Base-by-base conservation (phyloP, 2,113 vertebrate genomes). In the Damaliscus lunatus region DNA sequence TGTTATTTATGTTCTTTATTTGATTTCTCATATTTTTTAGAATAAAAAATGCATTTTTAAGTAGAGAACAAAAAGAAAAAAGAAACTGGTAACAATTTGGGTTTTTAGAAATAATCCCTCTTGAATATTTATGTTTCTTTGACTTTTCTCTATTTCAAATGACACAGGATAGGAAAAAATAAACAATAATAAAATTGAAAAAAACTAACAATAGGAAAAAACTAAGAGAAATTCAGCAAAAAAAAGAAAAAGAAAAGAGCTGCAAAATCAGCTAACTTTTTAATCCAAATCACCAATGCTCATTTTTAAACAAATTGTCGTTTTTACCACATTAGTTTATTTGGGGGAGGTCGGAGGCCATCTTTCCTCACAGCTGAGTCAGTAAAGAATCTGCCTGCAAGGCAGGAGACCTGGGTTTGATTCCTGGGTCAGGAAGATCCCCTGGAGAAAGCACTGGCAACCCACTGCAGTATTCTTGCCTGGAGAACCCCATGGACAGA, bases 101-200 rank as follows among this genome's bases (percentile, higher is more conserved):
- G 6, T 50, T 4, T 7, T n/a, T 25, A 11, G 52, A n/a, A 2
- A 16, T 1, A 14, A 33, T 15, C n/a, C 19, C 13, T 6, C 46
- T 21, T 16, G 53, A 33, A 50, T 55, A 27, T 10, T 27, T 0
- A 33, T 52, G 10, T 7, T 48, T 60, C 15, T 13, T 80, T 55
- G 67, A 40, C 31, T 97, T 53, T 13, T n/a, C 23, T 33, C 19
- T 19, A 10, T 50, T 90, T 31, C 52, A 40, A 55, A 59, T 31
- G 1, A 33, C 11, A 31, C 15, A 8, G 8, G 10, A 3, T 8
- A 57, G 71, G 16, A 82, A 31, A 83, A 87, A 50, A 2, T 5
- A 46, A 21, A 46, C 60, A 29, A 57, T 14, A 23, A 52, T 67
- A 64, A 50, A 89, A 16, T 13, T 33, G 17, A 33, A 86, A 17